Evolutionary conservation across 2,113 vertebrate species (phyloP).

Genomic region (Antechinus flavipes): DNA sequence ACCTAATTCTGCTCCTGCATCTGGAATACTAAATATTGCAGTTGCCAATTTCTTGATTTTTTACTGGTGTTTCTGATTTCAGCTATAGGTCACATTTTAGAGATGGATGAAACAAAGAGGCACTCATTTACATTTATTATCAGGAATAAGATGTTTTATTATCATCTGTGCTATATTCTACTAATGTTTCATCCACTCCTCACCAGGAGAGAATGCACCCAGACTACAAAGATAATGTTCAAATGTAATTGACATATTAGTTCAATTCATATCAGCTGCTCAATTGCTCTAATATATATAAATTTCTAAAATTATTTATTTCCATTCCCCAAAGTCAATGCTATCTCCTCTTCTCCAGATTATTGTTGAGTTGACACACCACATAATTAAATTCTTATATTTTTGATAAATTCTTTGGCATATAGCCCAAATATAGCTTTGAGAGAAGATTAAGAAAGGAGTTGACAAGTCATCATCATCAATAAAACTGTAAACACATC

Average conservation of each 20-base stretch:
- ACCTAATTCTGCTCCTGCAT: conserved; percentile 64
- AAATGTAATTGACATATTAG: conserved; percentile 72
- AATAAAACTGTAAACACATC: conserved; percentile 36
- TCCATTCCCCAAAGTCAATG: conserved; percentile 20
- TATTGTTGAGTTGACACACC: neutral
- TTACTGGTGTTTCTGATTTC: conserved; percentile 57
- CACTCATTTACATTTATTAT: conserved; percentile 66
- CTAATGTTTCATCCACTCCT: conserved; percentile 48
- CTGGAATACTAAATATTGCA: conserved; percentile 73
- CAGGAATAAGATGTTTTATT: conserved; percentile 68
- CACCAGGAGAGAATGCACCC: conserved; percentile 60
- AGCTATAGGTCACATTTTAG: conserved; percentile 55
- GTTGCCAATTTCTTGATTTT: conserved; percentile 67
- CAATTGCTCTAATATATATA: conserved; percentile 62
- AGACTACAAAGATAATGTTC: conserved; percentile 72
- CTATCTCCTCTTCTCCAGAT: neutral
- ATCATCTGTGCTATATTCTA: conserved; percentile 28
- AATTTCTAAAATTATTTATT: conserved; percentile 67
- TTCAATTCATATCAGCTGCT: conserved; percentile 74
- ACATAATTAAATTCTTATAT: neutral
- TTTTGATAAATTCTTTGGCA: neutral
- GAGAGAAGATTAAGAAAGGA: conserved; percentile 36
- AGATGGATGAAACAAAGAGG: conserved; percentile 59
- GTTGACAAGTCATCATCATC: conserved; percentile 35
- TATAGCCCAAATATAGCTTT: conserved; percentile 25